A percentile compares a stretch with the other conserved stretches of the same genome.
Evolutionary conservation across 23 tunicate species (phyloP).

Genomic region (Ascidia mentula): DNA sequence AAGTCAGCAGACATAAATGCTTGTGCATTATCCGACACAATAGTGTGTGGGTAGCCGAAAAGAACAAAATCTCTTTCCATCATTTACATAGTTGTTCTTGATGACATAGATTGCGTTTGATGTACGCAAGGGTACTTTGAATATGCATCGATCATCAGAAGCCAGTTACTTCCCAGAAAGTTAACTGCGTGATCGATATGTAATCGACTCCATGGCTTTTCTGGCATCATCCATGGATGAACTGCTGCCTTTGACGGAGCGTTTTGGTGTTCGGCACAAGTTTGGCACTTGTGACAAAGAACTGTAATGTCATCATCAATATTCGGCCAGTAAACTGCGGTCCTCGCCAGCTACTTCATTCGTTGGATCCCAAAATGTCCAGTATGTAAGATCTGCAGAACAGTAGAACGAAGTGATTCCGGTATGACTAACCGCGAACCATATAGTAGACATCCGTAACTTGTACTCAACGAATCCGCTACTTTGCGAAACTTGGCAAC

Average conservation of each 20-base stretch:
- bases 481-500: constrained; percentile 11
- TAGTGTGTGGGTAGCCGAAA: constrained; percentile 15
- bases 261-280: constrained; percentile 29
- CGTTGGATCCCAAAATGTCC: constrained; percentile 42
- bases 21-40: constrained; percentile 12
- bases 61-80: too few species aligned
- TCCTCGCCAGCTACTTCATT: constrained; percentile 42
- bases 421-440: constrained; percentile 31
- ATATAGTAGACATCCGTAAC: constrained; percentile 36
- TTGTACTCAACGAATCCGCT: constrained; percentile 14
- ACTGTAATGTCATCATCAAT: constrained; percentile 17
- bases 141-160: constrained; percentile 15
- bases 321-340: constrained; percentile 42
- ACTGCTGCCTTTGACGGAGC: constrained; percentile 9
- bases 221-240: constrained; percentile 42
- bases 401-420: neutral
- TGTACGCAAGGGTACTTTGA: constrained; percentile 19
- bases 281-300: neutral
- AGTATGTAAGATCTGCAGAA: constrained; percentile 15
- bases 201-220: constrained; percentile 37
- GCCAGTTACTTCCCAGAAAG: constrained; percentile 30
- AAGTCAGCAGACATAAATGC: neutral
- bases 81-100: neutral
- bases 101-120: constrained; percentile 9
- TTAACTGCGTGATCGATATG: constrained; percentile 27